Conservation (phyloP, 2,797 vertebrate species). For the Microtus obscurus region DNA sequence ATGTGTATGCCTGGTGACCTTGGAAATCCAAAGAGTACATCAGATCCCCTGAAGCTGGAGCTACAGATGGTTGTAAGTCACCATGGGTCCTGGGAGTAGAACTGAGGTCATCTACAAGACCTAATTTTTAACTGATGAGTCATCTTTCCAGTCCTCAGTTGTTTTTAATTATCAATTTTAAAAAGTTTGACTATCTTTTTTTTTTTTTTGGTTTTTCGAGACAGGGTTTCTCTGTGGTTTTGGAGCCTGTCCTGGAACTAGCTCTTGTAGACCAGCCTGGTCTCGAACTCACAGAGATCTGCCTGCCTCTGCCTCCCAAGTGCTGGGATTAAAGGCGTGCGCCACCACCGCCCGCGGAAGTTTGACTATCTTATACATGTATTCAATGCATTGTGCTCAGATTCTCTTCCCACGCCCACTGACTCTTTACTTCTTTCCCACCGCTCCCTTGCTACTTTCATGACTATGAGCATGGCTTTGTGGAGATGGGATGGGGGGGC, state of each 20-base stretch:
- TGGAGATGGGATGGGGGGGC: too few species aligned
- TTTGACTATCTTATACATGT: neutral
- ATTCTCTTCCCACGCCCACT: too few species aligned
- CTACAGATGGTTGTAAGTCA: neutral
- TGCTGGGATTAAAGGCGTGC: too few species aligned
- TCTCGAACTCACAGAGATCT: too few species aligned
- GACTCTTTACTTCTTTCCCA: neutral
- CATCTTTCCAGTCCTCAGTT: neutral
- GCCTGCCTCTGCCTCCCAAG: too few species aligned
- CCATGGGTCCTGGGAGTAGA: neutral
- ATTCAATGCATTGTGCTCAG: neutral
- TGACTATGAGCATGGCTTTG: too few species aligned
- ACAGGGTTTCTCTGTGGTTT: too few species aligned
- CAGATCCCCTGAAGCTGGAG: neutral
- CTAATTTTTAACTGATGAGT: neutral
- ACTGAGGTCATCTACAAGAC: neutral
- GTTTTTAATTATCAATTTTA: neutral
- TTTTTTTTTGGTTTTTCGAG: too few species aligned
- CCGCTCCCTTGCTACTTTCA: too few species aligned
- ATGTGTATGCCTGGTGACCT: neutral
- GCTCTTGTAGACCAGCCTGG: too few species aligned
- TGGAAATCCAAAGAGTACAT: neutral
- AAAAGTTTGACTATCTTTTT: neutral
- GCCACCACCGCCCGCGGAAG: too few species aligned
- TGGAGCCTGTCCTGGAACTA: too few species aligned